Conservation (phyloP, 2,888 invertebrate species). For the Lamellibrachia satsuma region DNA sequence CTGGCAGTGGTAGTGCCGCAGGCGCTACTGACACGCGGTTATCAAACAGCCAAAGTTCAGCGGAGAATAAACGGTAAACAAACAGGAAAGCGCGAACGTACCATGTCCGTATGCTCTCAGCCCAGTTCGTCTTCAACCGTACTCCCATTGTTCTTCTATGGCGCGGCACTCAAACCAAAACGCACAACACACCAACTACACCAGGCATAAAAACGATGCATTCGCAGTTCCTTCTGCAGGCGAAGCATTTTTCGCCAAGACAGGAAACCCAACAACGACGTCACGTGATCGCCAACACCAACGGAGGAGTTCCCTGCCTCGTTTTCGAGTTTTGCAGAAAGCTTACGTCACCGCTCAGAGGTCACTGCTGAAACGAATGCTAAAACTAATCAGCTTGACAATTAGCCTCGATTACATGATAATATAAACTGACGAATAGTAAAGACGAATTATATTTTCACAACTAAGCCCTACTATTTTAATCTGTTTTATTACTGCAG, state of each 20-base stretch:
- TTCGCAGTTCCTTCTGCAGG: not conserved
- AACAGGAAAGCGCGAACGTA: not conserved
- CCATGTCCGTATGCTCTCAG: not conserved
- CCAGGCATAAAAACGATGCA: not conserved
- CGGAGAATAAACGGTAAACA: not conserved
- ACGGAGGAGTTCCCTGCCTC: not conserved
- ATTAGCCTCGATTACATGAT: too few species aligned
- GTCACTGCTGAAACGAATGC: not conserved
- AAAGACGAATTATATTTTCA: too few species aligned
- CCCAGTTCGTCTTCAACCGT: conserved; percentile 4
- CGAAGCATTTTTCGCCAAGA: not conserved
- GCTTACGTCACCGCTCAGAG: not conserved
- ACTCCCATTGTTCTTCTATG: not conserved
- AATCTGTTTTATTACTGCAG: too few species aligned
- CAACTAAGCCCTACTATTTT: too few species aligned
- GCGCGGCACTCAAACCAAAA: not conserved
- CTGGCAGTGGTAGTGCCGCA: too few species aligned
- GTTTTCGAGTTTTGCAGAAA: not conserved
- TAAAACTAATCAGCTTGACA: too few species aligned
- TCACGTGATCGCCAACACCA: not conserved
- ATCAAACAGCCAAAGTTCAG: too few species aligned
- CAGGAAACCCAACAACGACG: not conserved
- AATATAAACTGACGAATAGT: too few species aligned
- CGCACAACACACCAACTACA: not conserved
- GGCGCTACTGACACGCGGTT: too few species aligned